Base-by-base conservation (phyloP, 2,888 invertebrate genomes). In the Drosophila limbata region DNA sequence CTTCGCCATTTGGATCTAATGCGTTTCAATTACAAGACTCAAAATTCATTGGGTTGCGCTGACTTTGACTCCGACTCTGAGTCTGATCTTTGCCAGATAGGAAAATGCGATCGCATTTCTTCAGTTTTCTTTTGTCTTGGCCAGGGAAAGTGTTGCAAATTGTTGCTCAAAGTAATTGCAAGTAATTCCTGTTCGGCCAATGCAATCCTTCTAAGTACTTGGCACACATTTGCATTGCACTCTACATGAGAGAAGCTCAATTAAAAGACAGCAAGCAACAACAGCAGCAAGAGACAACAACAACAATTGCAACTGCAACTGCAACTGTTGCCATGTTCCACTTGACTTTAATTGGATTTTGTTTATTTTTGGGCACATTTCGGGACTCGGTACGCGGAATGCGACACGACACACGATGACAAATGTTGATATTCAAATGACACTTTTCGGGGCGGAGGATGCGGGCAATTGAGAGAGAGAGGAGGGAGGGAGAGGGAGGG, bases 361-460 rank as follows among this genome's bases (percentile, higher is more conserved):
- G 81, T 85, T 82, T 86, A 83, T 77, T 83, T 88, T 88, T 88
- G 81, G 81, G 69, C 84, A 88, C 86, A 80, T 85, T 84, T 88
- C 68, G 84, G 59, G 65, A 59, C 53, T 48, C 31, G 63, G 52
- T 68, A 74, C 66, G 81, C 75, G 86, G 84, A 79, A 88, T 88
- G 84, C 81, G 59, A 69, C 84, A 88, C 84, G 89, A 86, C 89
- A 88, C 84, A 86, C 84, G 85, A 85, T 88, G 85, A 89, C 85
- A 86, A 85, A 85, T 85, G 85, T 89, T 87, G 85, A 89, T 85
- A 85, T 89, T 85, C 89, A 85, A 85, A 85, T 89, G 85, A 79
- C 84, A 79, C 81, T 73, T 69, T 73, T 73, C 80, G 73, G 68
- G 83, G 74, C 63, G 76, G 70, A 50, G 48, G 62, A 70, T 73